Base-by-base conservation (phyloP, 2,888 invertebrate genomes). In the Euclidia mi region DNA sequence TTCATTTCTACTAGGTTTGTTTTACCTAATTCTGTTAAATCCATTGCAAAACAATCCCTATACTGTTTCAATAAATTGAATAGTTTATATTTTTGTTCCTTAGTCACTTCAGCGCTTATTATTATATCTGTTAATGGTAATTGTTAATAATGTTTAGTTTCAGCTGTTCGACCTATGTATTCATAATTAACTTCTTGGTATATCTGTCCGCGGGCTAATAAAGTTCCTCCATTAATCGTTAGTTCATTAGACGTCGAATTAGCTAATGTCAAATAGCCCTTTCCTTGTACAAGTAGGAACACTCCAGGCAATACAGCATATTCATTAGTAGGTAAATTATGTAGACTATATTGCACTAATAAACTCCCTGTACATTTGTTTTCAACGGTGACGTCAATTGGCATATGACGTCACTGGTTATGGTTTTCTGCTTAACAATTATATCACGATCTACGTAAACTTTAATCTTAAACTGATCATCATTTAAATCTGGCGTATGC, bases 41-140 rank as follows among this genome's bases (percentile, higher is more conserved):
- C 17, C 37, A 37, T 37, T 17, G 17, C 37, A 37, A 37, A 37
- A 37, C 25, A 43, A 37, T 37, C 37, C 12, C 37, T 15, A n/a
- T 17, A 15, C 17, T 37, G 3, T 59, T 47, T 53, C 58, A 32
- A 48, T 35, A 32, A 47, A n/a, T n/a, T n/a, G n/a, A n/a, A n/a
- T n/a, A n/a, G n/a, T n/a, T n/a, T n/a, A n/a, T n/a, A n/a, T n/a
- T n/a, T n/a, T n/a, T n/a, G n/a, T n/a, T n/a, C n/a, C n/a, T n/a
- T n/a, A n/a, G n/a, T n/a, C n/a, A n/a, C 44, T 35, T 67, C 7
- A 25, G 45, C 2, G 40, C 49, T 29, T 10, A 29, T 29, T 29
- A 10, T 29, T 2, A 29, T 9, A 4, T 29, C 29, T 29, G 29
- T 10, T 34, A 34, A 34, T 12, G 34, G 34, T 11, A 34, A 34